Conservation (phyloP, 2,113 vertebrate species). For the Podilymbus podiceps region DNA sequence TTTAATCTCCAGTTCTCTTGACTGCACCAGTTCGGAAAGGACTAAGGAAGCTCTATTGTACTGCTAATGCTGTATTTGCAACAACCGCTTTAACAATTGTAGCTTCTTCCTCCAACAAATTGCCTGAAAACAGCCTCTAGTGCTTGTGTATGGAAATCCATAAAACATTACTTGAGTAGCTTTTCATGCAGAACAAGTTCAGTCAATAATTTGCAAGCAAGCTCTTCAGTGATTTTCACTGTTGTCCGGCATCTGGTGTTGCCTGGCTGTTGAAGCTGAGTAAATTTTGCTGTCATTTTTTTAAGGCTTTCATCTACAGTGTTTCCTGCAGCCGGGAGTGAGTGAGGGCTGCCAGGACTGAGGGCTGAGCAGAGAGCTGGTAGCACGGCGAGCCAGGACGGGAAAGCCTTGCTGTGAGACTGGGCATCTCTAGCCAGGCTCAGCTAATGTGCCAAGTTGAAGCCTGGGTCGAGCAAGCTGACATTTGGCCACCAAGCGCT, state of each 20-base stretch:
- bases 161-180: neutral
- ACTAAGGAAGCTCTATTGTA: neutral
- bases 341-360: neutral
- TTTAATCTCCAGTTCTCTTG: neutral
- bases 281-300: neutral
- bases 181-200: neutral
- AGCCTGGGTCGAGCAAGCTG: neutral
- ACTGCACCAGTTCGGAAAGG: neutral
- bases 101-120: neutral
- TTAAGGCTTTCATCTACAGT: neutral
- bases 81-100: neutral
- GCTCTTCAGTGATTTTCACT: neutral
- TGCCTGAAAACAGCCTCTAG: neutral
- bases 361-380: neutral
- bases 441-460: neutral
- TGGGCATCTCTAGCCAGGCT: neutral
- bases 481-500: neutral
- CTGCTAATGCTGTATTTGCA: neutral
- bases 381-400: neutral
- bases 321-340: neutral
- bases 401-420: neutral
- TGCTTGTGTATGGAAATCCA: neutral
- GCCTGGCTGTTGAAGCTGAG: neutral
- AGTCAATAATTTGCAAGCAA: neutral
- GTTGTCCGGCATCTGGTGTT: neutral